These are phyloP conservation scores for Ochotona princeps DNA, from an alignment of 2,113 vertebrate species.

Conservation along the genomic window DNA sequence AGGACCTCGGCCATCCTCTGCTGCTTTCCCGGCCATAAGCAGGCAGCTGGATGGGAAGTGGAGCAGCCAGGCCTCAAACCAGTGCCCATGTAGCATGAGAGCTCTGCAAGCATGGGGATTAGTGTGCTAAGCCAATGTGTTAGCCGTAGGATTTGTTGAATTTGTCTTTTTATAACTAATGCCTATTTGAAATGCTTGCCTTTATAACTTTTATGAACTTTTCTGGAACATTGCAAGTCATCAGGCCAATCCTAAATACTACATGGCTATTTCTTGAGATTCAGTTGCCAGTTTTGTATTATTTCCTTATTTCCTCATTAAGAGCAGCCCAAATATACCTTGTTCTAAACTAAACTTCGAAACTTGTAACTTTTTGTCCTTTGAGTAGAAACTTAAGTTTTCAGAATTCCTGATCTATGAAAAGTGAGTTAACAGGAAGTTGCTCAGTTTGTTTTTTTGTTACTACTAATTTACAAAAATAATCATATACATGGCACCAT, in stretches of 20 bases:
- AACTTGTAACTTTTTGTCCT: slow-evolving; percentile 6
- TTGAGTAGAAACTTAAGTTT: slow-evolving; percentile 33
- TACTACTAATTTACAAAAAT: slow-evolving; percentile 36
- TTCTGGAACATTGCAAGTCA: not conserved
- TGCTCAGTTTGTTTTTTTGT: slow-evolving; percentile 6
- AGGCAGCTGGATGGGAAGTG: too few species aligned
- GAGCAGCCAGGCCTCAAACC: too few species aligned
- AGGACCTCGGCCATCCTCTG: too few species aligned
- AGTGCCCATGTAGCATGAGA: too few species aligned
- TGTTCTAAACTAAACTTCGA: slow-evolving; percentile 44
- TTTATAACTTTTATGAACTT: slow-evolving; percentile 12
- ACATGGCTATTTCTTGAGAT: slow-evolving; percentile 2
- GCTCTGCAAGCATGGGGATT: too few species aligned
- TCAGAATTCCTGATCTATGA: slow-evolving; percentile 37
- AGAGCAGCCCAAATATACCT: not conserved
- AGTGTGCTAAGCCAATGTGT: too few species aligned
- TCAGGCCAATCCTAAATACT: not conserved
- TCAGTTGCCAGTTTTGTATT: slow-evolving; percentile 13
- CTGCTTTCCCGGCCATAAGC: too few species aligned
- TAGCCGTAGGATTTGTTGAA: too few species aligned
- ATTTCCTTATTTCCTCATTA: slow-evolving; percentile 51
- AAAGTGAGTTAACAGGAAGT: not conserved
- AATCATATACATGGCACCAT: not conserved
- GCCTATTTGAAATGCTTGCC: not conserved
- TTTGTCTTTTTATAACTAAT: not conserved